phyloP scores from a whole-genome alignment of 2,113 vertebrate genomes.

The Nestor notabilis region DNA sequence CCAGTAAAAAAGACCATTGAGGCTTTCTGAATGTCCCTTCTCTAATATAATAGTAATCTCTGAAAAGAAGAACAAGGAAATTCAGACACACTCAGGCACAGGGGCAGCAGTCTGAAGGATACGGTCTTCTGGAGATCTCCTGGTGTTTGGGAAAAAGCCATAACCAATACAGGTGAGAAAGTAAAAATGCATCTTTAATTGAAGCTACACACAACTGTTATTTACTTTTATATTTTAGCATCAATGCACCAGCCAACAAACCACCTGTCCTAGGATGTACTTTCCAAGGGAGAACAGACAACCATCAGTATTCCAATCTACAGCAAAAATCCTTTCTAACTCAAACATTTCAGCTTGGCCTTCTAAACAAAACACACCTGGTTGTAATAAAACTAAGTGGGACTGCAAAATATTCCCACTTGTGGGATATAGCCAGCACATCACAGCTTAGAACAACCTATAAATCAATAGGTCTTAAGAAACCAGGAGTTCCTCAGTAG shows the following conservation, averaged over 20 bases:
- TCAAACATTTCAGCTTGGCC: background rate
- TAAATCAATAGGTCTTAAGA: background rate
- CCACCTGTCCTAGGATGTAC: background rate
- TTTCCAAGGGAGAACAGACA: background rate
- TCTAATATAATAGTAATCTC: background rate
- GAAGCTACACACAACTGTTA: background rate
- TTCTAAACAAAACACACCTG: background rate
- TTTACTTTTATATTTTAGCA: background rate
- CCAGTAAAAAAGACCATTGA: background rate
- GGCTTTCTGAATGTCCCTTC: background rate
- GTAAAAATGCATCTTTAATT: background rate
- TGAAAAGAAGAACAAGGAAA: background rate
- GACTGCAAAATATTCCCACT: background rate
- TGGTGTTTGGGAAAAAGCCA: background rate
- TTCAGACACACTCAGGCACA: background rate
- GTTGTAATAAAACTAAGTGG: background rate
- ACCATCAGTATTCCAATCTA: background rate
- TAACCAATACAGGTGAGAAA: background rate
- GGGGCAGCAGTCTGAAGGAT: background rate
- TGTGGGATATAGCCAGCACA: background rate
- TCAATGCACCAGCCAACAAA: background rate
- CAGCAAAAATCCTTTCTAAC: background rate
- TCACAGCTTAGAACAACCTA: background rate
- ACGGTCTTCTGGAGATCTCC: background rate
- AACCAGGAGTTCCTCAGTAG: background rate